These are phyloP conservation scores for Psylliodes chrysocephalus DNA, from an alignment of 2,888 invertebrate species.

Conservation along the genomic window DNA sequence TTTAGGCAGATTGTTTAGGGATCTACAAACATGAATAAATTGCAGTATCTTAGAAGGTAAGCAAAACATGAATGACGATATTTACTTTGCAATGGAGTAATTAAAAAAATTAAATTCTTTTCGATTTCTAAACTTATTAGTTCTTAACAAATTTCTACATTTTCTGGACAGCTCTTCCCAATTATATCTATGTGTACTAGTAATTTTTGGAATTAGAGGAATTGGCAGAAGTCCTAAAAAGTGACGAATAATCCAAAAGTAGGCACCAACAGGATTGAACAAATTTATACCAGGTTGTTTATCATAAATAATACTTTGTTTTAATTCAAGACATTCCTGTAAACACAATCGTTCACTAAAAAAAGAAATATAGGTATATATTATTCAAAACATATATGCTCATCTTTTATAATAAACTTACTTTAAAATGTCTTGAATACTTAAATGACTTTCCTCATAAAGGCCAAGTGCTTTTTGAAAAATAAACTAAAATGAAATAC, in stretches of 20 bases:
- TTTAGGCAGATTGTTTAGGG: slow-evolving; percentile 43
- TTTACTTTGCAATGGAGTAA: slow-evolving; percentile 44
- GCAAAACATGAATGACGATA: background rate
- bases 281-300: slow-evolving; percentile 26
- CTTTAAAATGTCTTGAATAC: slow-evolving; percentile 39
- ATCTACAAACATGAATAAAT: slow-evolving; percentile 38
- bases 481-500: slow-evolving; percentile 42
- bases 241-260: slow-evolving; percentile 51
- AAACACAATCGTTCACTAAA: slow-evolving; percentile 34
- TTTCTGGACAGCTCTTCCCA: slow-evolving; percentile 45
- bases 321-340: slow-evolving; percentile 43
- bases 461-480: slow-evolving; percentile 40
- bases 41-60: background rate
- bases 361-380: slow-evolving; percentile 5
- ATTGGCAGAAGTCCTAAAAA: slow-evolving; percentile 51
- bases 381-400: background rate
- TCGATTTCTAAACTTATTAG: slow-evolving; percentile 23
- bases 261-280: slow-evolving; percentile 39
- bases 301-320: slow-evolving; percentile 43
- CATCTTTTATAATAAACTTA: slow-evolving; percentile 28
- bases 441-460: slow-evolving; percentile 23
- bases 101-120: slow-evolving; percentile 33
- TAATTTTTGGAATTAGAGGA: slow-evolving; percentile 46
- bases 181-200: slow-evolving; percentile 39
- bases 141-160: slow-evolving; percentile 39